phyloP scores from a whole-genome alignment of 2,888 invertebrate genomes.

The Rhagophthalmus giganteus region DNA sequence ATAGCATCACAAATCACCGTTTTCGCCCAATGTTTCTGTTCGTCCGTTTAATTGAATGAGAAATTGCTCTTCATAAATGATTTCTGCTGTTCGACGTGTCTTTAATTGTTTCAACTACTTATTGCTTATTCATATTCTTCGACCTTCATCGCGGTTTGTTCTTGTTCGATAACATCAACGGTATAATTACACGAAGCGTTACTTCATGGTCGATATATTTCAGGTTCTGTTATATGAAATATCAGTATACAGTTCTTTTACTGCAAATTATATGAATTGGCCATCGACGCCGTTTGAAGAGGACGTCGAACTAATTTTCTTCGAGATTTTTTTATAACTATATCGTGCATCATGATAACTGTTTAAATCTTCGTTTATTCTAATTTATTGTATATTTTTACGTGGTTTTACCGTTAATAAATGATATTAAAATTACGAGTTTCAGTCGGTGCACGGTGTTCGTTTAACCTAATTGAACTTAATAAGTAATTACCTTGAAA shows the following conservation, averaged over 20 bases:
- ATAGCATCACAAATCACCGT: too few species aligned
- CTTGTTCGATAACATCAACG: constrained; percentile 11
- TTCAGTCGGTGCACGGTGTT: constrained; percentile 7
- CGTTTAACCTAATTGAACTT: too few species aligned
- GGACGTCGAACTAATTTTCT: constrained; percentile 2
- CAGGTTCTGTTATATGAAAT: constrained; percentile 15
- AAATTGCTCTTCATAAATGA: too few species aligned
- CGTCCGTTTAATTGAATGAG: too few species aligned
- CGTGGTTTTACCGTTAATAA: constrained; percentile 1
- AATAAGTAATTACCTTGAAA: too few species aligned
- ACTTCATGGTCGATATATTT: constrained; percentile 26
- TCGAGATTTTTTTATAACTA: neutral
- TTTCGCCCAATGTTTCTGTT: too few species aligned
- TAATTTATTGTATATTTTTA: too few species aligned
- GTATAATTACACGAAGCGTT: constrained; percentile 22
- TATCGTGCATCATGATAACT: constrained; percentile 7
- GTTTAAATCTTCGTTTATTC: too few species aligned
- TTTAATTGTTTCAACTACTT: too few species aligned
- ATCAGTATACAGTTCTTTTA: constrained; percentile 10
- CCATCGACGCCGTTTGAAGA: constrained; percentile 4
- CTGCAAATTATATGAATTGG: constrained; percentile 14
- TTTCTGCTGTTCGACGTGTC: too few species aligned
- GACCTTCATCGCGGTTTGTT: constrained; percentile 3
- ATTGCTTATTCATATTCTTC: too few species aligned
- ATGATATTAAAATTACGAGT: constrained; percentile 7